A percentile compares a stretch with the other conserved stretches of the same genome.
Conservation (phyloP, 2,113 vertebrate species). For the Pomatostomus ruficeps region DNA sequence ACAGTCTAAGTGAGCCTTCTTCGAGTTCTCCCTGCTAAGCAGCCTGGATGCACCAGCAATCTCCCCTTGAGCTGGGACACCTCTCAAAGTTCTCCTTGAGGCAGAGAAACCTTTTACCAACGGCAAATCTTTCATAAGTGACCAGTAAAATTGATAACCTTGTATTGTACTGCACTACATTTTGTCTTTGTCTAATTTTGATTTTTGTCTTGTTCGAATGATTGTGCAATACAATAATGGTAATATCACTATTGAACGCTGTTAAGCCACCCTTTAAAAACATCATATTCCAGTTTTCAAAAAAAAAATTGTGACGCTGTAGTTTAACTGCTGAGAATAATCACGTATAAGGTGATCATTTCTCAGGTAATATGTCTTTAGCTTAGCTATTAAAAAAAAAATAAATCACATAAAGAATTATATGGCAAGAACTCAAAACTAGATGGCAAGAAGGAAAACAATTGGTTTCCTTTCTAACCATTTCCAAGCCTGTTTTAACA, state of each 20-base stretch:
- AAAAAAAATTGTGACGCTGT: neutral
- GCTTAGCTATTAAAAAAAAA: neutral
- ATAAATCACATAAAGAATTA: neutral
- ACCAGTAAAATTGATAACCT: neutral
- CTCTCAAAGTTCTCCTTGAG: neutral
- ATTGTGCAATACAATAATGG: neutral
- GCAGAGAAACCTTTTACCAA: neutral
- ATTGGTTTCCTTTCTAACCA: neutral
- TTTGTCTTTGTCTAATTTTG: neutral
- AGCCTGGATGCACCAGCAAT: neutral
- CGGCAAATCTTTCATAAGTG: neutral
- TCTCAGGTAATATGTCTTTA: neutral
- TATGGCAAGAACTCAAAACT: neutral
- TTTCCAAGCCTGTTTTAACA: neutral
- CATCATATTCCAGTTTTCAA: neutral
- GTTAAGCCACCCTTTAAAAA: neutral
- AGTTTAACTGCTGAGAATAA: neutral
- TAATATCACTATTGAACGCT: neutral
- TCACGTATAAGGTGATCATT: neutral
- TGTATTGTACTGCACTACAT: neutral
- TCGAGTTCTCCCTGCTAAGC: accelerated
- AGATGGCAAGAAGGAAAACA: neutral
- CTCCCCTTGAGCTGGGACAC: neutral
- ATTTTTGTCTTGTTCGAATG: neutral
- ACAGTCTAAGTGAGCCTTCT: neutral